Conservation (phyloP, 2,888 invertebrate species). For the Noctua fimbriata region DNA sequence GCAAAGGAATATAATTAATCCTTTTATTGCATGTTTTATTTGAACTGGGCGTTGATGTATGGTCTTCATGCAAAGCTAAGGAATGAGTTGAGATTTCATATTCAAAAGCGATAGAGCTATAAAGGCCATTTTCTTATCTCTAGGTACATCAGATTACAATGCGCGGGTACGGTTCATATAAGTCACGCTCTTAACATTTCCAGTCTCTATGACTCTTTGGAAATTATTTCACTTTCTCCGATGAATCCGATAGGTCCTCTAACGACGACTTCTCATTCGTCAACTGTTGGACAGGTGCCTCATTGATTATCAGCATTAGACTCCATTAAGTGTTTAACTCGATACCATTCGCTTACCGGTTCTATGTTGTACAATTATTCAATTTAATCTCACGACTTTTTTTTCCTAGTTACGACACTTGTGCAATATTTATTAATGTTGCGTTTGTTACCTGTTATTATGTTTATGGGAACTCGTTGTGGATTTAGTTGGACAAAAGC, state of each 20-base stretch:
- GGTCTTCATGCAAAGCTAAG: slow-evolving; percentile 4
- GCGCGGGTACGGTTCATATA: slow-evolving; percentile 16
- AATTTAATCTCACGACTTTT: slow-evolving; percentile 77
- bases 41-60: slow-evolving; percentile 23
- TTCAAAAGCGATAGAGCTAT: slow-evolving; percentile 21
- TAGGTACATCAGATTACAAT: slow-evolving; percentile 26
- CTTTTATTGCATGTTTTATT: slow-evolving; percentile 41
- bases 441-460: slow-evolving; percentile 52
- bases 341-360: slow-evolving; percentile 84
- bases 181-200: slow-evolving; percentile 63
- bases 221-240: slow-evolving; percentile 85
- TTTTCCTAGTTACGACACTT: slow-evolving; percentile 72
- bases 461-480: slow-evolving; percentile 24
- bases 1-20: slow-evolving; percentile 30
- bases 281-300: slow-evolving; percentile 84
- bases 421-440: slow-evolving; percentile 63
- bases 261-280: slow-evolving; percentile 83
- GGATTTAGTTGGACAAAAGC: slow-evolving; percentile 20
- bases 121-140: slow-evolving; percentile 37
- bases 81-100: slow-evolving; percentile 19
- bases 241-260: slow-evolving; percentile 80
- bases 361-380: slow-evolving; percentile 78
- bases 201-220: slow-evolving; percentile 63
- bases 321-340: slow-evolving; percentile 87
- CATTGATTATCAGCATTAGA: slow-evolving; percentile 82